Base-by-base conservation (phyloP, 2,888 invertebrate species). In the Pogonocherus hispidulus region DNA sequence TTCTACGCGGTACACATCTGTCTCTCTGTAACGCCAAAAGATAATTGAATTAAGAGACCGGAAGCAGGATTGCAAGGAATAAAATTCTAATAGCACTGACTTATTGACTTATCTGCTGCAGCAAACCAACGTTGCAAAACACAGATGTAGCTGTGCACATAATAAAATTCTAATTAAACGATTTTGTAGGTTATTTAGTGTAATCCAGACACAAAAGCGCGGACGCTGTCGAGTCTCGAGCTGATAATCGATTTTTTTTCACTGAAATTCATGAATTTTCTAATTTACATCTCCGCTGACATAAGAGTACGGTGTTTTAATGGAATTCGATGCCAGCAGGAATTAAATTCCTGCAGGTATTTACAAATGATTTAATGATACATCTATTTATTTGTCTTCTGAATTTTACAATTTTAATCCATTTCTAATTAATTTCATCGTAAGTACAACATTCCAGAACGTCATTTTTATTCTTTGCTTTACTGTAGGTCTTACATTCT, bases 381-480 rank as follows among this genome's bases (percentile, higher is more conserved):
- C n/a, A n/a, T n/a, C n/a, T n/a, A n/a, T n/a, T n/a, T n/a, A n/a
- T n/a, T n/a, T n/a, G n/a, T n/a, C n/a, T n/a, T n/a, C n/a, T n/a
- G n/a, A n/a, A n/a, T n/a, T n/a, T n/a, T n/a, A n/a, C n/a, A n/a
- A n/a, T n/a, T n/a, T n/a, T n/a, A n/a, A n/a, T n/a, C n/a, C n/a
- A n/a, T 32, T 9, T 11, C 6, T 2, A 9, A 11, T 32, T 32
- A 32, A 32, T 32, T 11, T 32, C 11, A 11, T 32, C 32, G 8
- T 11, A 9, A 41, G 41, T n/a, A 41, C 41, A 41, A n/a, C 16
- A 41, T 16, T 41, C n/a, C n/a, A n/a, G 14, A 14, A 41, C 14
- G 41, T 14, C 20, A 54, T n/a, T 35, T 54, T 54, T 19, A 37
- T 55, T 20, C 57, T 57, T 46, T 57, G 44, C 57, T 47, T n/a